phyloP scores from a whole-genome alignment of 2,888 invertebrate genomes.

The Mesopsocus fuscifrons region DNA sequence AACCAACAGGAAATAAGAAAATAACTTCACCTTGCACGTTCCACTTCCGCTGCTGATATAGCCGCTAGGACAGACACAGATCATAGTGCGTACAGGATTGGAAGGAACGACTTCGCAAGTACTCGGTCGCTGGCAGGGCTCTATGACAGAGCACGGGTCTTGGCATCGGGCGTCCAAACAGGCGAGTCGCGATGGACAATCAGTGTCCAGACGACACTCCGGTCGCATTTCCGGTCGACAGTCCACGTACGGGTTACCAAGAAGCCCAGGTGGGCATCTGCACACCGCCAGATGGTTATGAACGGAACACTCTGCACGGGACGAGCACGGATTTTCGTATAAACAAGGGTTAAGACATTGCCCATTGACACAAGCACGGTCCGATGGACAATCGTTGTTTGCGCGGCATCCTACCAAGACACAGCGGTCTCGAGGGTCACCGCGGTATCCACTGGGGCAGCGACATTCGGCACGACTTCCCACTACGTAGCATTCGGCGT shows the following conservation, averaged over 20 bases:
- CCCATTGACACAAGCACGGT: slow-evolving; percentile 67
- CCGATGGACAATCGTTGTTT: slow-evolving; percentile 71
- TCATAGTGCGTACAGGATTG: slow-evolving; percentile 69
- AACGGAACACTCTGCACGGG: slow-evolving; percentile 58
- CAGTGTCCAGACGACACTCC: slow-evolving; percentile 62
- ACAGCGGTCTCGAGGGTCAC: slow-evolving; percentile 56
- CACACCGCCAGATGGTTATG: slow-evolving; percentile 72
- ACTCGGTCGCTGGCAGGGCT: slow-evolving; percentile 63
- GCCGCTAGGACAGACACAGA: slow-evolving; percentile 76
- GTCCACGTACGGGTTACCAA: slow-evolving; percentile 65
- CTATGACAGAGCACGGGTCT: slow-evolving; percentile 57
- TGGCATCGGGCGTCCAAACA: slow-evolving; percentile 67
- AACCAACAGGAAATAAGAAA: no score
- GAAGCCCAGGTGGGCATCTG: slow-evolving; percentile 54
- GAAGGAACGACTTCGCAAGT: slow-evolving; percentile 65
- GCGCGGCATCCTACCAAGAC: slow-evolving; percentile 64
- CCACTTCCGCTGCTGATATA: slow-evolving; percentile 70
- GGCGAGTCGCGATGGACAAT: slow-evolving; percentile 60
- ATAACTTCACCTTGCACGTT: slow-evolving; percentile 42
- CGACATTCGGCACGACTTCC: slow-evolving; percentile 57
- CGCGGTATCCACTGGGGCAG: slow-evolving; percentile 62
- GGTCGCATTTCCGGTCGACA: slow-evolving; percentile 52
- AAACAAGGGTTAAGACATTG: slow-evolving; percentile 74
- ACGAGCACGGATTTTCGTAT: slow-evolving; percentile 54
- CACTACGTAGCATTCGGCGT: slow-evolving; percentile 61